These are phyloP conservation scores for Grallaria varia DNA, from an alignment of 2,113 vertebrate species.

Conservation along the genomic window DNA sequence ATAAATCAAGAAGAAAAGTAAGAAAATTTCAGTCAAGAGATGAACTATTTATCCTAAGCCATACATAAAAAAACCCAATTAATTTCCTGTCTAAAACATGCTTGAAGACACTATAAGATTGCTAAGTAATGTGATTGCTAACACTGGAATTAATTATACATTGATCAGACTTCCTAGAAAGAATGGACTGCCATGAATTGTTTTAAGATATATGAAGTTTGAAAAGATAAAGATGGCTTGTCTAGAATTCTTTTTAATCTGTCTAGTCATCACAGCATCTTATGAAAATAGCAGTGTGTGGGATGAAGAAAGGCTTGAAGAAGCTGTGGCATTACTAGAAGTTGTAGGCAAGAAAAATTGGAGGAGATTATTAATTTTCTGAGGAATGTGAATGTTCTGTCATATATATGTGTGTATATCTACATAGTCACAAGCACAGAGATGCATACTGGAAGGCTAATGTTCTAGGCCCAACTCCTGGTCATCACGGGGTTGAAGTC, in stretches of 20 bases:
- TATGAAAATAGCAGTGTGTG: neutral
- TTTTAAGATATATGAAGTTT: neutral
- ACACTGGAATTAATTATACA: neutral
- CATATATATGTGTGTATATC: neutral
- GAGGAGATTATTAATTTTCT: neutral
- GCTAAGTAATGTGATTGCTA: neutral
- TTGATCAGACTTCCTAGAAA: neutral
- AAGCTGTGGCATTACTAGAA: slow-evolving; percentile 17
- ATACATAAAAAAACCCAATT: neutral
- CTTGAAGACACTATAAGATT: neutral
- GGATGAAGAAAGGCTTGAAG: slow-evolving; percentile 7
- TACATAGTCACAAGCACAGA: neutral
- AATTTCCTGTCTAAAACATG: neutral
- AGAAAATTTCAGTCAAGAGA: neutral
- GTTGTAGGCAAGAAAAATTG: neutral
- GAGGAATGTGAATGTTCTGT: neutral
- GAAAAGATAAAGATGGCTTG: slow-evolving; percentile 40
- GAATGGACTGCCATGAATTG: neutral
- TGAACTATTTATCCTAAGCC: neutral
- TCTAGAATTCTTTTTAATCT: slow-evolving; percentile 5
- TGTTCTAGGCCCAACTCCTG: neutral
- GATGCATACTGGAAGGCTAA: rapidly evolving
- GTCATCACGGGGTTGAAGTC: neutral
- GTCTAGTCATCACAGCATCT: slow-evolving; percentile 36
- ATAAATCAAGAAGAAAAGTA: neutral